Percentiles rank a stretch among this genome's conserved stretches.
Conservation (phyloP, 2,888 invertebrate species). For the Drosophila borborema region DNA sequence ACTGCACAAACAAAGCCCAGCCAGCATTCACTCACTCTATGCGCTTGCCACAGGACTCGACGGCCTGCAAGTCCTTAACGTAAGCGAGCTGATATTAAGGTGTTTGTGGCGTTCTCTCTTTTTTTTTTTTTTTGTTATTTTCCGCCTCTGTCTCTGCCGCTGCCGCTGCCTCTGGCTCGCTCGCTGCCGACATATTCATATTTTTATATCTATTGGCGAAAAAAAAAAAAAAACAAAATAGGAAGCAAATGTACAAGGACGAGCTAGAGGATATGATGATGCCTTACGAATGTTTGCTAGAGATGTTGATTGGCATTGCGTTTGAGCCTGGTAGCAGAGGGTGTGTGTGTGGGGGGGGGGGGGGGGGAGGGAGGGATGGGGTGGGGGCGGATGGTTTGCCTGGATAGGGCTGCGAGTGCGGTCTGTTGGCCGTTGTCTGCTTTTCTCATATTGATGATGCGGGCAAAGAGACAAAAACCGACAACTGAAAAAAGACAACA, state of each 20-base stretch:
- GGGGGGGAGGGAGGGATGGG: not conserved
- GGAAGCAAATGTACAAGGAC: conserved; percentile 28
- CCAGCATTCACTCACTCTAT: conserved; percentile 16
- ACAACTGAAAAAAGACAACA: conserved; percentile 36
- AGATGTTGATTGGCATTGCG: conserved; percentile 76
- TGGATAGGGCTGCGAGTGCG: conserved; percentile 14
- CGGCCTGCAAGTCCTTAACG: conserved; percentile 38
- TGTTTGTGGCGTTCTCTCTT: conserved; percentile 47
- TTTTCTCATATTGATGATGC: conserved; percentile 55
- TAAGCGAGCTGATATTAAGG: conserved; percentile 55
- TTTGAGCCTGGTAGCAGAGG: conserved; percentile 8
- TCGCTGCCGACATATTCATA: conserved; percentile 56
- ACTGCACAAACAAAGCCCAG: conserved; percentile 48
- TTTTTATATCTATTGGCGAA: conserved; percentile 51
- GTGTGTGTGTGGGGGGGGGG: not conserved
- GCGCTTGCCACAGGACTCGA: conserved; percentile 20
- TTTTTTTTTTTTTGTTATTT: not conserved
- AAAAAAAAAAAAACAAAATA: conserved; percentile 33
- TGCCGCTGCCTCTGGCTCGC: not conserved
- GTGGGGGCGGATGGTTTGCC: too few relatives aligned
- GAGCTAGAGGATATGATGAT: conserved; percentile 60
- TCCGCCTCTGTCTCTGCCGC: not conserved
- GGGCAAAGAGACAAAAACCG: conserved; percentile 60
- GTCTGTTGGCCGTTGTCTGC: conserved; percentile 48
- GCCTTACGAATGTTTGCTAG: conserved; percentile 79